Conservation (phyloP, 2,888 invertebrate species). For the Drosophila neonasuta region DNA sequence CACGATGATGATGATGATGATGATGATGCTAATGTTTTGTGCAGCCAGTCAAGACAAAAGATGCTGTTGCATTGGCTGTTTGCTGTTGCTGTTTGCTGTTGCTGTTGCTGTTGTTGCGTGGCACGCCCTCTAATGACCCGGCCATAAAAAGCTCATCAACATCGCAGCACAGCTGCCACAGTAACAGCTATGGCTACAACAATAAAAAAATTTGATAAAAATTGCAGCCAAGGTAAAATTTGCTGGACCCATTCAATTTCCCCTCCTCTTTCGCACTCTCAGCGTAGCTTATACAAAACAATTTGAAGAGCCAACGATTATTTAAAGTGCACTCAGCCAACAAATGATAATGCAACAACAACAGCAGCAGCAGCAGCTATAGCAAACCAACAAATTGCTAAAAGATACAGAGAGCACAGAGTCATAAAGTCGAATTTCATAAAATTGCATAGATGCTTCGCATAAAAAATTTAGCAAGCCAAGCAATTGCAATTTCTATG, state of each 20-base stretch:
- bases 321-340: conserved; percentile 73
- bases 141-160: conserved; percentile 75
- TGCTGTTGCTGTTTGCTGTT: neutral
- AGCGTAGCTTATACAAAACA: conserved; percentile 48
- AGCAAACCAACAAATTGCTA: conserved; percentile 51
- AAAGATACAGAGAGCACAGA: conserved; percentile 52
- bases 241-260: conserved; percentile 1
- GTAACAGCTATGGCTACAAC: conserved; percentile 15
- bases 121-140: conserved; percentile 75
- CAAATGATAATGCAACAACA: conserved; percentile 69
- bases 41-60: conserved; percentile 59
- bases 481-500: conserved; percentile 25
- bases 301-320: conserved; percentile 73
- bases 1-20: conserved; percentile 31
- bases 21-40: conserved; percentile 52
- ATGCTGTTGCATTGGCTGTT: conserved; percentile 8
- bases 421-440: conserved; percentile 67
- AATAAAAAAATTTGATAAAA: conserved; percentile 68
- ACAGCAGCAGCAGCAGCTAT: conserved; percentile 17
- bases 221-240: conserved; percentile 64
- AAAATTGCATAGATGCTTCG: conserved; percentile 53
- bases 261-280: neutral
- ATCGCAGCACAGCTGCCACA: conserved; percentile 59
- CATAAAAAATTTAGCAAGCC: conserved; percentile 14
- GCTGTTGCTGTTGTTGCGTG: conserved; percentile 39